A percentile compares a stretch with the other conserved stretches of the same genome.
phyloP scores from a whole-genome alignment of 2,113 vertebrate genomes.

The Cheirogaleus medius region DNA sequence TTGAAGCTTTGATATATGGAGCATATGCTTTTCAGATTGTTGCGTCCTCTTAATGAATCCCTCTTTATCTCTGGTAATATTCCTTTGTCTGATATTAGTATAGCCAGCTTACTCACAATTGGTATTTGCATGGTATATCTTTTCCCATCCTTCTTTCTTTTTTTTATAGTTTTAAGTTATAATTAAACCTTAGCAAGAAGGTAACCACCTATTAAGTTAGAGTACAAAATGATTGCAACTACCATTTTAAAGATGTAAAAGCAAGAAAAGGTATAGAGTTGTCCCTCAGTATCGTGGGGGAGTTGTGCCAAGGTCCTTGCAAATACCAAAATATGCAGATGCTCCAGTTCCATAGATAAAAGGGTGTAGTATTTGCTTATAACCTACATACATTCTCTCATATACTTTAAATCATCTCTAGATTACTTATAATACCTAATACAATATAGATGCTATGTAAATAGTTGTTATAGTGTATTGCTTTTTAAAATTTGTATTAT shows the following conservation, averaged over 20 bases:
- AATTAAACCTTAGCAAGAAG: constrained; percentile 63
- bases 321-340: not conserved
- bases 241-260: constrained; percentile 76
- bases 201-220: constrained; percentile 62
- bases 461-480: not conserved
- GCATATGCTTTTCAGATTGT: not conserved
- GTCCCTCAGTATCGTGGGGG: not conserved
- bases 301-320: not conserved
- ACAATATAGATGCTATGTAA: not conserved
- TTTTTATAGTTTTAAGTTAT: constrained; percentile 69
- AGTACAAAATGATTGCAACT: constrained; percentile 80
- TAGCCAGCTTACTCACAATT: not conserved
- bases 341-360: not conserved
- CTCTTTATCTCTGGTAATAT: not conserved
- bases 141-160: not conserved
- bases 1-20: not conserved
- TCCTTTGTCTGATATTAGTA: not conserved
- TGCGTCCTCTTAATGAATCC: not conserved
- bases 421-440: not conserved
- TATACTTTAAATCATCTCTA: not conserved
- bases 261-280: constrained; percentile 56
- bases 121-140: not conserved
- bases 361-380: not conserved
- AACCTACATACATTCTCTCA: not conserved
- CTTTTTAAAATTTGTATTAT: not conserved